Evolutionary conservation across 1,140 invertebrate species (phyloP).

Genomic region (Drosophila kurseongensis): DNA sequence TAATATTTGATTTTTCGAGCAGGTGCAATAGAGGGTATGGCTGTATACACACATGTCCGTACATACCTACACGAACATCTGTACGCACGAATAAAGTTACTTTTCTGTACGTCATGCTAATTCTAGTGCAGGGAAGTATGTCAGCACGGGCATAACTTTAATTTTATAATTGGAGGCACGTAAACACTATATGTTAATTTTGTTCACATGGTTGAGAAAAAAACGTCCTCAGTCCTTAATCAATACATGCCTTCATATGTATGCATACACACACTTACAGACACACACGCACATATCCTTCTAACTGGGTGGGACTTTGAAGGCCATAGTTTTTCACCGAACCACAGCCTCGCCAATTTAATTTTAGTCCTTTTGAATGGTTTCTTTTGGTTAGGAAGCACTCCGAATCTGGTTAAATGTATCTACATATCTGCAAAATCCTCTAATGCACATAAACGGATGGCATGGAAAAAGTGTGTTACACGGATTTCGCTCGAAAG

Average conservation of each 20-base stretch:
- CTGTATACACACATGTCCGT: slow-evolving; percentile 26
- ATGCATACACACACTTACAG: slow-evolving; percentile 46
- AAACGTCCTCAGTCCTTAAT: slow-evolving; percentile 34
- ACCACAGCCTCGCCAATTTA: slow-evolving; percentile 31
- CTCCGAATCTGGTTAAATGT: slow-evolving; percentile 8
- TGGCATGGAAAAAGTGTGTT: slow-evolving; percentile 49
- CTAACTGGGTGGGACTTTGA: slow-evolving; percentile 59
- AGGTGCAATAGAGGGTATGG: slow-evolving; percentile 38
- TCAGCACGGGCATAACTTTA: slow-evolving; percentile 27
- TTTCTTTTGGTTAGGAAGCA: slow-evolving; percentile 12
- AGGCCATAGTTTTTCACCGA: slow-evolving; percentile 54
- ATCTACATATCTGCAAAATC: slow-evolving; percentile 22
- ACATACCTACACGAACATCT: slow-evolving; percentile 40
- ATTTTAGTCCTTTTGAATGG: slow-evolving; percentile 16
- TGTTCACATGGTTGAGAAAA: slow-evolving; percentile 19
- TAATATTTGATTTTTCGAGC: slow-evolving; percentile 6
- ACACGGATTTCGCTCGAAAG: slow-evolving; percentile 50
- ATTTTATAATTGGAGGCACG: slow-evolving; percentile 42
- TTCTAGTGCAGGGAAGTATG: slow-evolving; percentile 15
- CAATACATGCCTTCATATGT: slow-evolving; percentile 36
- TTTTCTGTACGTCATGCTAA: slow-evolving; percentile 7
- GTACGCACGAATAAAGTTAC: slow-evolving; percentile 13
- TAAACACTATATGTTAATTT: slow-evolving; percentile 40
- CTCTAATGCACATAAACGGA: slow-evolving; percentile 15
- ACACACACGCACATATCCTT: slow-evolving; percentile 30